Percentiles rank a stretch among this genome's conserved stretches.
These are phyloP conservation scores for Gerris buenoi DNA, from an alignment of 1,140 invertebrate genomes.

Conservation along the genomic window DNA sequence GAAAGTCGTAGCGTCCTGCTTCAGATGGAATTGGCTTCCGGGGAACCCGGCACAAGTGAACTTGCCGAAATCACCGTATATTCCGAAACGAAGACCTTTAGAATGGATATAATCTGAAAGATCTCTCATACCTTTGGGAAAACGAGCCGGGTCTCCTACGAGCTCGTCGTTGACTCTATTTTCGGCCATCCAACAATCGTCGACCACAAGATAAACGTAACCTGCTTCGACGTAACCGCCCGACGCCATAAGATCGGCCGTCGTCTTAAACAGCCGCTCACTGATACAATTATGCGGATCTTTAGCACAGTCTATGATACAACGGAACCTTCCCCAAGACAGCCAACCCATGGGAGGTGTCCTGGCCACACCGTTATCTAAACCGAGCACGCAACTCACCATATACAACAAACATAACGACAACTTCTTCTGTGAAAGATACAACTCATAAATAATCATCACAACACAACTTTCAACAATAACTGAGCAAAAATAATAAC, in stretches of 20 bases:
- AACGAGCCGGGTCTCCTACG: conserved; percentile 36
- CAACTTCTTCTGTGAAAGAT: no score
- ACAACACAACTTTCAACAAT: no score
- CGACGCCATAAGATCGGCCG: conserved; percentile 37
- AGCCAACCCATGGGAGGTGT: conserved; percentile 64
- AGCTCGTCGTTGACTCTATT: conserved; percentile 32
- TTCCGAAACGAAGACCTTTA: conserved; percentile 86
- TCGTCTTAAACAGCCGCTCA: conserved; percentile 37
- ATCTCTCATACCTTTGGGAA: conserved; percentile 42
- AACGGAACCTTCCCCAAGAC: conserved; percentile 55
- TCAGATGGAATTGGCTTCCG: conserved; percentile 70
- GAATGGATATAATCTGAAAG: conserved; percentile 54
- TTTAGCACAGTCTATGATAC: conserved; percentile 47
- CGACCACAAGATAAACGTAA: conserved; percentile 42
- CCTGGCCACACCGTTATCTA: conserved; percentile 41
- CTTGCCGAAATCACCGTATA: conserved; percentile 92
- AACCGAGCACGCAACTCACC: background rate
- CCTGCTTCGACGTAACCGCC: conserved; percentile 38
- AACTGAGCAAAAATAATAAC: no score
- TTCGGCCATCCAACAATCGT: conserved; percentile 43
- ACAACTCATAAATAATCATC: no score
- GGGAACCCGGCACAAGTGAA: conserved; percentile 90
- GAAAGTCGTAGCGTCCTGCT: conserved; percentile 77
- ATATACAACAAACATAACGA: no score
- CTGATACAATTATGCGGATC: conserved; percentile 55